Percentiles rank a stretch among this genome's conserved stretches.
These are phyloP conservation scores for Bimastos eiseni DNA, from an alignment of 2,888 invertebrate species.

Conservation along the genomic window DNA sequence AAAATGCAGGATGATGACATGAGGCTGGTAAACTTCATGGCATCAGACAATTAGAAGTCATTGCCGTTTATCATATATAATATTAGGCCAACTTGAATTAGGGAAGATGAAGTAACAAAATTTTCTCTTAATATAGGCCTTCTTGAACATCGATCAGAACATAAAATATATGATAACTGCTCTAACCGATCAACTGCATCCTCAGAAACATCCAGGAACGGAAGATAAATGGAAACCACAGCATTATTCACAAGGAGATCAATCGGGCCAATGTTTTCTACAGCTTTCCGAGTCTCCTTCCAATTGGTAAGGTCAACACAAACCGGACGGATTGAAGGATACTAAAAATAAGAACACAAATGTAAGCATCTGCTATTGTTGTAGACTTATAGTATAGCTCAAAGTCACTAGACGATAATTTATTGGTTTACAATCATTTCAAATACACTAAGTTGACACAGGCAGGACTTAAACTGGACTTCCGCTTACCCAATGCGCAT, in stretches of 20 bases:
- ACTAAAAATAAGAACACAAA: constrained; percentile 40
- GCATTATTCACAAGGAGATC: constrained; percentile 90
- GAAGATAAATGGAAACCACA: constrained; percentile 71
- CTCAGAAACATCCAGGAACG: constrained; percentile 73
- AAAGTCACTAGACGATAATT: background rate
- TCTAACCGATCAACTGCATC: constrained; percentile 74
- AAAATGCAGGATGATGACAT: too few relatives aligned
- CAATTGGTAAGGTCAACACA: constrained; percentile 77
- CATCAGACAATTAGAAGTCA: too few relatives aligned
- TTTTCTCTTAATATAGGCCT: background rate
- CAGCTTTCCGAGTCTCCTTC: constrained; percentile 71
- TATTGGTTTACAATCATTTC: too few relatives aligned
- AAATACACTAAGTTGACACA: too few relatives aligned
- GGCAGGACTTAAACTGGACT: too few relatives aligned
- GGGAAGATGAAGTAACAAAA: too few relatives aligned
- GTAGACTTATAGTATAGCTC: background rate
- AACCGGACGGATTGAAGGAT: constrained; percentile 60
- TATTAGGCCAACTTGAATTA: too few relatives aligned
- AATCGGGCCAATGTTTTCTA: constrained; percentile 71
- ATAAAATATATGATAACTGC: constrained; percentile 40
- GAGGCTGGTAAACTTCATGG: too few relatives aligned
- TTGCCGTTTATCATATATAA: too few relatives aligned
- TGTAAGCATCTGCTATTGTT: background rate
- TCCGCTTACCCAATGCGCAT: too few relatives aligned
- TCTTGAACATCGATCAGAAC: too few relatives aligned